These are phyloP conservation scores for Drosophila watanabei DNA, from an alignment of 1,140 invertebrate genomes.

Conservation along the genomic window DNA sequence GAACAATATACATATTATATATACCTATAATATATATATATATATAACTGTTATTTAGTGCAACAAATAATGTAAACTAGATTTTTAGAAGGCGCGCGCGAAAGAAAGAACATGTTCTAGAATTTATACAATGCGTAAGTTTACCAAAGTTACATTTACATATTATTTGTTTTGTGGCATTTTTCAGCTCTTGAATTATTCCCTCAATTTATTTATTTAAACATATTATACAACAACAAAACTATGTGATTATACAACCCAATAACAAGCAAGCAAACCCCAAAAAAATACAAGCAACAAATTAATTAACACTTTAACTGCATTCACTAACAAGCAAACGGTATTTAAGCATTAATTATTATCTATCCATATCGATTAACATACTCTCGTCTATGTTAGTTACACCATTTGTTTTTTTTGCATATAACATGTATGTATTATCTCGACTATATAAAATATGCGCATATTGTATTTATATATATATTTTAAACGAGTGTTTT, in stretches of 20 bases:
- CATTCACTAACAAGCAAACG: conserved; percentile 63
- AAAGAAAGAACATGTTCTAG: conserved; percentile 48
- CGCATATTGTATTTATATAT: conserved; percentile 51
- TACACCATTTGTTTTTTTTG: conserved; percentile 62
- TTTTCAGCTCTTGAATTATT: conserved; percentile 56
- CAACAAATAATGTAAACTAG: conserved; percentile 57
- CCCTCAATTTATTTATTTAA: conserved; percentile 70
- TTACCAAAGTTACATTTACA: conserved; percentile 78
- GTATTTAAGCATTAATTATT: conserved; percentile 59
- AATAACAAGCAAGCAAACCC: conserved; percentile 36
- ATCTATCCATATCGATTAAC: conserved; percentile 45
- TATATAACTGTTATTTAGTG: conserved; percentile 75
- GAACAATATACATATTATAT: conserved; percentile 45
- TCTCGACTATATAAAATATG: conserved; percentile 67
- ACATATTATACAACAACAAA: conserved; percentile 8
- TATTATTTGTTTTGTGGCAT: conserved; percentile 43
- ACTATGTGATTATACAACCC: conserved; percentile 72
- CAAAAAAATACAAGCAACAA: conserved; percentile 27
- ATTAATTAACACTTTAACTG: conserved; percentile 59
- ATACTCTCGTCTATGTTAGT: conserved; percentile 58
- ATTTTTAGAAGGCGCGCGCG: conserved; percentile 19
- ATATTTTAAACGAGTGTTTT: conserved; percentile 44
- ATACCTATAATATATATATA: neutral
- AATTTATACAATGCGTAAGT: conserved; percentile 80
- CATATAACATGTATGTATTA: conserved; percentile 57